Evolutionary conservation across 1,140 invertebrate species (phyloP).

Genomic region (Semibalanus balanoides): DNA sequence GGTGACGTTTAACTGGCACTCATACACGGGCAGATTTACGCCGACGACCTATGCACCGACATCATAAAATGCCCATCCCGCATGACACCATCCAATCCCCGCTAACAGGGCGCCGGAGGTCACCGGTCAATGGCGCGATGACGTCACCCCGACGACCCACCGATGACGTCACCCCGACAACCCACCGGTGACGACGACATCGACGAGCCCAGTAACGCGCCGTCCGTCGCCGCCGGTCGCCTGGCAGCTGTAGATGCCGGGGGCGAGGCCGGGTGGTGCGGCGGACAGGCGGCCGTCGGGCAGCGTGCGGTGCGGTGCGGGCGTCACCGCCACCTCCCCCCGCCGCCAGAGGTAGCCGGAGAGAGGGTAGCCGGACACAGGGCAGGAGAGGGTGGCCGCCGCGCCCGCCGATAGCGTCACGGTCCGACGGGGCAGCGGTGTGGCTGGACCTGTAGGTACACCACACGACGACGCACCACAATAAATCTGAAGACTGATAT

Average conservation of each 20-base stretch:
- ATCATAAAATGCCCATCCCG: background rate
- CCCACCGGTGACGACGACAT: conserved; percentile 34
- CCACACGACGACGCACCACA: no score
- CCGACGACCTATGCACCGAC: background rate
- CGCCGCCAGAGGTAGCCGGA: background rate
- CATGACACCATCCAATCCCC: background rate
- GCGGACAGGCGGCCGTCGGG: conserved; percentile 33
- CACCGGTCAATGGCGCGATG: background rate
- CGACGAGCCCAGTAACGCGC: conserved; percentile 27
- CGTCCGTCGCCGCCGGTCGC: conserved; percentile 30
- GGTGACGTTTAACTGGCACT: background rate
- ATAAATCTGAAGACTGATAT: no score
- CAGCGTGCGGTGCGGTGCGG: conserved; percentile 19
- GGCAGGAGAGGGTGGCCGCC: background rate
- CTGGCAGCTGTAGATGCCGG: conserved; percentile 34
- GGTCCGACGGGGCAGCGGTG: background rate
- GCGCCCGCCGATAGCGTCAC: background rate
- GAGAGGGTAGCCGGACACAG: background rate
- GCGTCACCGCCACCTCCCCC: background rate
- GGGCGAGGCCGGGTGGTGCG: conserved; percentile 31
- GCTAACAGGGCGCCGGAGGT: background rate
- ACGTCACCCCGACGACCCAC: background rate
- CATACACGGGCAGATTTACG: no score
- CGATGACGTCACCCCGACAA: conserved; percentile 3
- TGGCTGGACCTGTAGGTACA: background rate